Evolutionary conservation across 1,140 invertebrate species (phyloP).

Genomic region (Pogonus chalceus): DNA sequence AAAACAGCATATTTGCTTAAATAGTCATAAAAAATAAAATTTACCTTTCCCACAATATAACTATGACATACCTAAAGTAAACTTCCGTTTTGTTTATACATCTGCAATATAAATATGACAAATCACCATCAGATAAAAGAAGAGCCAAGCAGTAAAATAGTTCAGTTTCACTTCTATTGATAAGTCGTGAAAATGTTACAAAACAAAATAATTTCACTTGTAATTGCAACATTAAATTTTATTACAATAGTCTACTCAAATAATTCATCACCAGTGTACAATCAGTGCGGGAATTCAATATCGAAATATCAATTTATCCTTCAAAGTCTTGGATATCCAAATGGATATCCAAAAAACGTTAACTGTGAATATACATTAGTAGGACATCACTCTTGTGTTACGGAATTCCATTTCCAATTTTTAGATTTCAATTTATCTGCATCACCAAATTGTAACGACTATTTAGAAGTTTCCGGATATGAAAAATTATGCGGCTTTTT

Average conservation of each 20-base stretch:
- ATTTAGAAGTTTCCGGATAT: slow-evolving; percentile 41
- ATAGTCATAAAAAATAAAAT: too few relatives aligned
- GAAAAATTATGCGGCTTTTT: slow-evolving; percentile 16
- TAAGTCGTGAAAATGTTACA: background rate
- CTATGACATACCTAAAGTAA: too few relatives aligned
- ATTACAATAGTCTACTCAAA: background rate
- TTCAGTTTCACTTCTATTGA: background rate
- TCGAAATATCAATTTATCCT: slow-evolving; percentile 28
- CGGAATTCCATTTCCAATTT: slow-evolving; percentile 44
- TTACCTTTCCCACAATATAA: too few relatives aligned
- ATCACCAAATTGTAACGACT: slow-evolving; percentile 41
- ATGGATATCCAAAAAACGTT: slow-evolving; percentile 35
- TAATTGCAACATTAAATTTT: too few relatives aligned
- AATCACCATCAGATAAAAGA: background rate
- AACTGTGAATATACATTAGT: slow-evolving; percentile 41
- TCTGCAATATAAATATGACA: too few relatives aligned
- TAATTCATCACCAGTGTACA: background rate
- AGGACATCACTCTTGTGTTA: slow-evolving; percentile 39
- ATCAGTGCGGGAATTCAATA: background rate
- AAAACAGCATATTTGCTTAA: too few relatives aligned
- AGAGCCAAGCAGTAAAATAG: background rate
- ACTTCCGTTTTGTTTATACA: too few relatives aligned
- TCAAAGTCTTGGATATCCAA: slow-evolving; percentile 42
- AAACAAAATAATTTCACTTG: background rate
- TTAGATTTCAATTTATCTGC: slow-evolving; percentile 41